Evolutionary conservation across 1,140 invertebrate genomes (phyloP).

Genomic region (Anagrus nilaparvatae): DNA sequence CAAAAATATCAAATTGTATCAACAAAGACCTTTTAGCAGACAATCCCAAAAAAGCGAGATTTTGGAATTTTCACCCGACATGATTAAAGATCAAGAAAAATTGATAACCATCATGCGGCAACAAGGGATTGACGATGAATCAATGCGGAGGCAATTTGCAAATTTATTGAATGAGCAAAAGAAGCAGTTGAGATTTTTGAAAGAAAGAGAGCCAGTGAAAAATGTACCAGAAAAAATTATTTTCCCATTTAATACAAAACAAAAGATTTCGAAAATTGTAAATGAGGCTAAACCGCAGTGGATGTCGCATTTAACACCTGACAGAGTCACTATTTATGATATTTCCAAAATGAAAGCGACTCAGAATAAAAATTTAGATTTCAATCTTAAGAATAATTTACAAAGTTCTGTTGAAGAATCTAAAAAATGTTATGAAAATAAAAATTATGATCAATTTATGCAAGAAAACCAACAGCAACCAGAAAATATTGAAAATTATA

Average conservation of each 20-base stretch:
- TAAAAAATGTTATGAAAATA: no score
- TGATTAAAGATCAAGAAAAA: slow-evolving; percentile 33
- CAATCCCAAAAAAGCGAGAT: slow-evolving; percentile 1
- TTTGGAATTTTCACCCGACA: slow-evolving; percentile 24
- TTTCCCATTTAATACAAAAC: background rate
- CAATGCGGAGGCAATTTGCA: slow-evolving; percentile 32
- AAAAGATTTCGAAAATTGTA: slow-evolving; percentile 10
- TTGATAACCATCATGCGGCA: slow-evolving; percentile 27
- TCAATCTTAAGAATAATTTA: no score
- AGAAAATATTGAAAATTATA: no score
- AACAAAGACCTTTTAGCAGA: no score
- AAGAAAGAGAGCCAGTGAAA: background rate
- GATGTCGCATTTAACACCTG: slow-evolving; percentile 30
- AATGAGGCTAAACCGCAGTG: slow-evolving; percentile 30
- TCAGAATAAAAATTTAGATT: no score
- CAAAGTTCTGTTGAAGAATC: no score
- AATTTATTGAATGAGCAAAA: slow-evolving; percentile 28
- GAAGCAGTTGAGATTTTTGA: slow-evolving; percentile 20
- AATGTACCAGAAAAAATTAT: background rate
- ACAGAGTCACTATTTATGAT: slow-evolving; percentile 22
- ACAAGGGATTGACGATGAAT: slow-evolving; percentile 25
- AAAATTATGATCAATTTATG: no score
- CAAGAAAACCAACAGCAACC: no score
- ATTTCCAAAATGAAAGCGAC: slow-evolving; percentile 20
- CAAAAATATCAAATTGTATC: no score